Conservation (phyloP, 2,888 invertebrate species). For the Cheilosia vulpina region DNA sequence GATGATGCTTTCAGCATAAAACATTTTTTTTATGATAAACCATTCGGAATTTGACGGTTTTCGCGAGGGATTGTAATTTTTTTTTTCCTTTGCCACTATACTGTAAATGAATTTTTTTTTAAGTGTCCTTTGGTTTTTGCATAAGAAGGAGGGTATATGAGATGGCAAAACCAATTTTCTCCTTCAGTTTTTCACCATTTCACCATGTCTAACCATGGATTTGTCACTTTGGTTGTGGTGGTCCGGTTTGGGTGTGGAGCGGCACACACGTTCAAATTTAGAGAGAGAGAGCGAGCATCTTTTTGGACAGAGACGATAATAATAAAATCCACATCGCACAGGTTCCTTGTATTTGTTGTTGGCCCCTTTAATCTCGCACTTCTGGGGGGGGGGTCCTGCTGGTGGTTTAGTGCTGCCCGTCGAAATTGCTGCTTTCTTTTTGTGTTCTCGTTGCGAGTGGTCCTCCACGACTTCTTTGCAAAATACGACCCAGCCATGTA, state of each 20-base stretch:
- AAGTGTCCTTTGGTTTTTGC: conserved; percentile 56
- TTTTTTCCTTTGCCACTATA: conserved; percentile 4
- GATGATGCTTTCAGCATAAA: conserved; percentile 69
- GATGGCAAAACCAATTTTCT: conserved; percentile 72
- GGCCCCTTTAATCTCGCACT: conserved; percentile 15
- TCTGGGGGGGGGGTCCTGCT: background rate
- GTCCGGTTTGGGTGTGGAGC: conserved; percentile 4
- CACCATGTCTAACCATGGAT: conserved; percentile 30
- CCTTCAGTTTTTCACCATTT: conserved; percentile 46
- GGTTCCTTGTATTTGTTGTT: conserved; percentile 40
- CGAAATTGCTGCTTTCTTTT: conserved; percentile 49
- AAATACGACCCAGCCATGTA: conserved; percentile 45
- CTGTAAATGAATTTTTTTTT: conserved; percentile 70
- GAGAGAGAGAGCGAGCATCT: conserved; percentile 7
- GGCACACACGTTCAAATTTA: conserved; percentile 50
- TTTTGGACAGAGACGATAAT: conserved; percentile 58
- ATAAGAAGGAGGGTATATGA: conserved; percentile 13
- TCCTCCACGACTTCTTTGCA: conserved; percentile 22
- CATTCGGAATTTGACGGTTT: conserved; percentile 62
- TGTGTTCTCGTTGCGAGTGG: conserved; percentile 26
- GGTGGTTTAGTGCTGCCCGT: conserved; percentile 45
- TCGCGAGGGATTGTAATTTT: conserved; percentile 15
- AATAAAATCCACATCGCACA: conserved; percentile 72
- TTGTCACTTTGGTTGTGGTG: conserved; percentile 51
- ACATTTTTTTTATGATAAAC: conserved; percentile 66